phyloP scores from a whole-genome alignment of 2,113 vertebrate species.

The Serilophus lunatus region DNA sequence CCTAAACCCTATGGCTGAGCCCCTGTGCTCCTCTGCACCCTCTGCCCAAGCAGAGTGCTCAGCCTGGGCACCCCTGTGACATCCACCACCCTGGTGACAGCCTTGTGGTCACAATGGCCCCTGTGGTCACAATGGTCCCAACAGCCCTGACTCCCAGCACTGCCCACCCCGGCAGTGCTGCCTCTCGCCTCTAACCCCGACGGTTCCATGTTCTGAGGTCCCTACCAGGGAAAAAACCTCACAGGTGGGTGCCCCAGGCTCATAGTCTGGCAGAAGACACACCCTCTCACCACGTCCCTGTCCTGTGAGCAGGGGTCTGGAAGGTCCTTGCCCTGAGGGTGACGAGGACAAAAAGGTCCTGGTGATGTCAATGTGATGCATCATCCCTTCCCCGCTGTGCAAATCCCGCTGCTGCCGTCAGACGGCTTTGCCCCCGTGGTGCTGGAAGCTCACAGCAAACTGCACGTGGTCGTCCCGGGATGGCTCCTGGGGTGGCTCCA shows the following conservation, averaged over 20 bases:
- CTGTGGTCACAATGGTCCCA: not conserved
- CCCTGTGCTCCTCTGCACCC: rapidly evolving
- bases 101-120: not conserved
- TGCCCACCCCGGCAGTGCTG: rapidly evolving
- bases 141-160: rapidly evolving
- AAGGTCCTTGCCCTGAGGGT: not conserved
- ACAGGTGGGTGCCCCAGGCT: not conserved
- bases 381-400: not conserved
- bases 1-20: rapidly evolving
- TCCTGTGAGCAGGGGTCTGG: not conserved
- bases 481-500: rapidly evolving
- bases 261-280: not conserved
- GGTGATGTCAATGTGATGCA: rapidly evolving
- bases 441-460: not conserved
- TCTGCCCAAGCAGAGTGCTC: not conserved
- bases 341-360: rapidly evolving
- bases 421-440: rapidly evolving
- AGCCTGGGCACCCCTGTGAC: not conserved
- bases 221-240: rapidly evolving
- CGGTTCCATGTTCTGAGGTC: rapidly evolving
- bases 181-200: not conserved
- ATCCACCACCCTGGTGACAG: not conserved
- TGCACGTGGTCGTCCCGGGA: rapidly evolving
- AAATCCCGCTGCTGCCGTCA: rapidly evolving
- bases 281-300: rapidly evolving